Evolutionary conservation across 2,888 invertebrate genomes (phyloP), one percentile per base, ranked within the genome.

Genomic region (Scaptomyza polygonia): DNA sequence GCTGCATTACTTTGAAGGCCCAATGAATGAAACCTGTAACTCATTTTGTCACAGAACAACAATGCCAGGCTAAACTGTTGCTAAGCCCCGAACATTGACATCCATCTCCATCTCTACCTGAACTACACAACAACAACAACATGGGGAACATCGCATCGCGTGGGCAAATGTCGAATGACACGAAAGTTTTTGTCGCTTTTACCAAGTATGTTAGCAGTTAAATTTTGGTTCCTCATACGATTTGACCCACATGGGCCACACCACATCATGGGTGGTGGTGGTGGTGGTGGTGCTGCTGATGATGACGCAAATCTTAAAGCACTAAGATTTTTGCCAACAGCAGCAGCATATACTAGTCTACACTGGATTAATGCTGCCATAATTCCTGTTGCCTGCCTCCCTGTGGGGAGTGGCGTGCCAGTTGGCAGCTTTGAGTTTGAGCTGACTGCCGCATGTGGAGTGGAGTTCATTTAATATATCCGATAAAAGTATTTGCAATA

Each of bases 401-500:
- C 44, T 30, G 30, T 11, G 55, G 52, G 56, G n/a, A n/a, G n/a
- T n/a, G n/a, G n/a, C n/a, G n/a, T n/a, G n/a, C 27, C 51, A 52
- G 61, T 59, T 56, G 51, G 36, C 43, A 27, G 42, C 42, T 43
- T 16, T 16, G 16, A 29, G 53, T 43, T 49, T 49, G 49, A 49
- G 49, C 49, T 40, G 27, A 39, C 29, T 52, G 48, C 52, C 58
- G 58, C 45, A 61, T 11, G 52, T 80, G 77, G 79, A 79, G 72
- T 86, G 80, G 80, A 83, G 79, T 84, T 86, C 87, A 86, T 85
- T 86, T 85, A 80, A 79, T 80, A 86, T 87, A 87, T 87, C 86
- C 84, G 87, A 84, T 85, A 83, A 87, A 88, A 89, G 87, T 83
- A 88, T 88, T 89, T 89, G 85, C 82, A 86, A 89, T 89, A 88